Evolutionary conservation across 2,113 vertebrate species (phyloP).

Genomic region (Orthochromis malagaraziensis): DNA sequence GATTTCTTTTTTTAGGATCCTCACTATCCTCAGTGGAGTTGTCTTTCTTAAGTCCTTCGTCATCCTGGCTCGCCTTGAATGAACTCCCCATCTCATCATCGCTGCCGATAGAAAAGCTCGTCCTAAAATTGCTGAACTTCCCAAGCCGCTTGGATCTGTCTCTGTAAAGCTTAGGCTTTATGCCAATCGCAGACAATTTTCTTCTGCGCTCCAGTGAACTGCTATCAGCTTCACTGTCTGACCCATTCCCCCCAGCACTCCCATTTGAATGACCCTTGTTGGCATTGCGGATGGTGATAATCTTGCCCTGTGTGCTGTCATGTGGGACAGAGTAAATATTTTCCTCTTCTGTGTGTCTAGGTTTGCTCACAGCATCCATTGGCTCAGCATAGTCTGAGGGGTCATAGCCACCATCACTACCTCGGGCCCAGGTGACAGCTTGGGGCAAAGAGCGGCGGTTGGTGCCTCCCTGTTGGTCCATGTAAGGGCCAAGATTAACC

Average conservation of each 20-base stretch:
- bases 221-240: conserved; percentile 91
- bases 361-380: conserved; percentile 88
- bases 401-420: conserved; percentile 83
- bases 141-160: conserved; percentile 84
- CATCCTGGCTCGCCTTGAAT: conserved; percentile 80
- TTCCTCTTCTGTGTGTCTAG: conserved; percentile 85
- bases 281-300: conserved; percentile 93
- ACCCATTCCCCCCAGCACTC: conserved; percentile 86
- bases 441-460: conserved; percentile 80
- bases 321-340: conserved; percentile 95
- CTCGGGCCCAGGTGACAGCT: conserved; percentile 77
- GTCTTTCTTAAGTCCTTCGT: conserved; percentile 79
- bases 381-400: conserved; percentile 95
- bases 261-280: conserved; percentile 87
- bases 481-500: conserved; percentile 73
- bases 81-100: conserved; percentile 87
- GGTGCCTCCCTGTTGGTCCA: conserved; percentile 73
- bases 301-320: conserved; percentile 96
- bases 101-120: conserved; percentile 86
- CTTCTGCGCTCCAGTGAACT: conserved; percentile 85
- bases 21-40: conserved; percentile 82
- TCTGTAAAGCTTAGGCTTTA: conserved; percentile 85
- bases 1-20: conserved; percentile 85
- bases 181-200: conserved; percentile 67
- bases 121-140: conserved; percentile 85